Conservation (phyloP, 2,797 vertebrate genomes). For the Gadopsis marmoratus region DNA sequence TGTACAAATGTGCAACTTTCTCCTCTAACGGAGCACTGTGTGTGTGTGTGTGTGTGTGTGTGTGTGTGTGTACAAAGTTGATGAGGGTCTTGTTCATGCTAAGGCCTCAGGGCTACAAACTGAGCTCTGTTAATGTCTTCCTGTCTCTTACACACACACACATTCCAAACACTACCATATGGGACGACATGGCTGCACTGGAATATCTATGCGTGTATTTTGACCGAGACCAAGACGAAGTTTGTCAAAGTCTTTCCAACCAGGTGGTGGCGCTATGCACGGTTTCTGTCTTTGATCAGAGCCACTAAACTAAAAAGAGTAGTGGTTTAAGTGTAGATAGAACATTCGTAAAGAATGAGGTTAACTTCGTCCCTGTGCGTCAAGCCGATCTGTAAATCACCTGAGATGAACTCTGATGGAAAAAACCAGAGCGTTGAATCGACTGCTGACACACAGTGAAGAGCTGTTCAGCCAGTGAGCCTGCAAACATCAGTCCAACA, state of each 20-base stretch:
- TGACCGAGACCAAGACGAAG: too few species aligned
- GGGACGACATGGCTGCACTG: conserved; percentile 29
- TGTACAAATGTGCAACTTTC: background rate
- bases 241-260: background rate
- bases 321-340: background rate
- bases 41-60: conserved; percentile 10
- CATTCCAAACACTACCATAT: conserved; percentile 63
- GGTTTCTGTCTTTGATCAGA: background rate
- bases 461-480: background rate
- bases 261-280: background rate
- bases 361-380: background rate
- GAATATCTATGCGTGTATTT: background rate
- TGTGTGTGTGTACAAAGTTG: conserved; percentile 26
- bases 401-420: conserved; percentile 5
- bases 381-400: conserved; percentile 24
- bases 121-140: conserved; percentile 61
- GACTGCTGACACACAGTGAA: conserved; percentile 1
- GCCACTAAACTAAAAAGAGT: background rate
- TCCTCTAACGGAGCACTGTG: background rate
- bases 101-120: conserved; percentile 50
- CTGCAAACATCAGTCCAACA: background rate
- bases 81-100: conserved; percentile 46
- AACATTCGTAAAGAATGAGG: background rate
- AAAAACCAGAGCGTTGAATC: conserved; percentile 14
- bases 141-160: conserved; percentile 42